Base-by-base conservation (phyloP, 2,113 vertebrate species). In the Aphyosemion australe region DNA sequence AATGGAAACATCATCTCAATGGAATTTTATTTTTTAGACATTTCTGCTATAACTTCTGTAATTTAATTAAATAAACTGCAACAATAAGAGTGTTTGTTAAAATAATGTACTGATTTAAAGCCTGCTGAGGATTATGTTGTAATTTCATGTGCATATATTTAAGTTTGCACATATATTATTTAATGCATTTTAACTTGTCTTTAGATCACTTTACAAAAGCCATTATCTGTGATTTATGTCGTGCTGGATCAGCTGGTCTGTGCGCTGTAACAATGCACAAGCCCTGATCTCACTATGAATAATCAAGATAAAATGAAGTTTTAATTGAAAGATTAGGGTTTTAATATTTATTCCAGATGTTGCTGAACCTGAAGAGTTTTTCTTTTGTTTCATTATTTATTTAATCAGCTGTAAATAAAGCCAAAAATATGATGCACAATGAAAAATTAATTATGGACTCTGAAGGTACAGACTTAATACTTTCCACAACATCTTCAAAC, bases 401-500 rank as follows among this genome's bases (percentile, higher is more conserved):
- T 69, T 69, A 67, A 84, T 79, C 61, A 57, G 76, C 49, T 75
- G 87, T 82, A 59, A 76, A 86, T 82, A 37, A 37, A 37, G 34
- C 34, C 34, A 37, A 37, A 37, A 49, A 79, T 78, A 79, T 79
- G 78, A 90, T 81, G 76, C 76, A 87, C 86, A 73, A 85, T 74
- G 74, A 13, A 68, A 81, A 88, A 87, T 80, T 87, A 90, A 82
- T 88, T 56, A 87, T 67, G 68, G 67, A 76, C 74, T 76, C 72
- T 79, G 59, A 72, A 84, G 52, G 74, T 50, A 46, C 65, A 62
- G 48, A 37, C 46, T 75, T 84, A 84, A 91, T 90, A 80, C 77
- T 90, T 92, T 91, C 87, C 85, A 37, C 34, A 37, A 86, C 84
- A 79, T 70, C 45, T 62, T 79, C 60, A 86, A 84, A 82, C 80